Evolutionary conservation across 2,888 invertebrate genomes (phyloP), one percentile per base, ranked within the genome.

Genomic region (Cephalotes varians): DNA sequence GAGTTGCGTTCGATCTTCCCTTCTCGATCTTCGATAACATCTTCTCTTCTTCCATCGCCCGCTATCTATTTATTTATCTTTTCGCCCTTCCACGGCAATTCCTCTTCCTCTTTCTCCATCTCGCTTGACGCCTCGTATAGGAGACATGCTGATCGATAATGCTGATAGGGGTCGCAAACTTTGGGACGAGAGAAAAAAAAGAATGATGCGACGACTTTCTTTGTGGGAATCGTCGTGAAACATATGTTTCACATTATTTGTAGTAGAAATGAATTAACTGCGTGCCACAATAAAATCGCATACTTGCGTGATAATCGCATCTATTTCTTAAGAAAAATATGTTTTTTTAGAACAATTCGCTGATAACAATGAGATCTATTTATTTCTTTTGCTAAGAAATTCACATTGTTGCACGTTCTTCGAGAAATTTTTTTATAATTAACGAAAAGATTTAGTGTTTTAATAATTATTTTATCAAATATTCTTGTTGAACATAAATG

Each of bases 21-120:
- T 69, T 37, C 44, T 67, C 60, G 49, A 60, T 44, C 51, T 37
- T 60, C 28, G 44, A 77, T 54, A 51, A 12, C 47, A 76, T 65
- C 18, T 5, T 47, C 44, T 47, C 12, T 74, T 51, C 21, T 54
- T 31, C 18, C 31, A n/a, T 18, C 28, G 25, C 15, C 12, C 1
- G 34, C 12, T 69, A 69, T 69, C 77, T 69, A 31, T 79, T 79
- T 79, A 44, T 34, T 34, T 25, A 69, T 77, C 56, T 69, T 56
- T 64, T 79, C 37, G 25, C 44, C 18, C 44, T 67, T 44, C 44
- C 9, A 18, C 18, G 18, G 12, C 9, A 56, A 56, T 67, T 12
- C 37, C 44, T 56, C n/a, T 34, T 18, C 15, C 31, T 5, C 9
- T 25, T 31, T 58, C 56, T n/a, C 15, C 44, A 18, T 69, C 44